Percentiles rank a stretch among this genome's conserved stretches.
Evolutionary conservation across 2,888 invertebrate genomes (phyloP).

Genomic region (Lithosia quadra): DNA sequence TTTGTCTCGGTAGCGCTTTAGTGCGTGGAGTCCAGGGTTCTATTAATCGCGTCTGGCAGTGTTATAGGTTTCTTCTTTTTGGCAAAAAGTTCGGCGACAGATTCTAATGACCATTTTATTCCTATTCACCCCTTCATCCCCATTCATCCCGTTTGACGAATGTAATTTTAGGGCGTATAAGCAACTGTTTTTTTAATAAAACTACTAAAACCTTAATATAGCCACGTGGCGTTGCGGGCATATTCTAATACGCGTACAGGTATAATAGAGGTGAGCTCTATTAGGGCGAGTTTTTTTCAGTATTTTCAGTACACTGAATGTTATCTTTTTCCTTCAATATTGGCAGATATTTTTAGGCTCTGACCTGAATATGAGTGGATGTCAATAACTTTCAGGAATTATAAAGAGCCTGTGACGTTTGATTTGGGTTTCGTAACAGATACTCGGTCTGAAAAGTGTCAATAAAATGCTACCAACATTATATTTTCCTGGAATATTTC

Average conservation of each 20-base stretch:
- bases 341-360: slow-evolving; percentile 1
- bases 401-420: neutral
- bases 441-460: neutral
- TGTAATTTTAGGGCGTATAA: too few species aligned
- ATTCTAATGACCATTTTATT: too few species aligned
- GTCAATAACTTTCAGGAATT: slow-evolving; percentile 8
- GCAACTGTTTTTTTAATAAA: too few species aligned
- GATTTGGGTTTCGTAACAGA: slow-evolving; percentile 12
- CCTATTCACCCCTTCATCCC: too few species aligned
- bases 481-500: neutral
- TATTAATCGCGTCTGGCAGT: neutral
- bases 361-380: slow-evolving; percentile 6
- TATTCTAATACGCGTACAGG: too few species aligned
- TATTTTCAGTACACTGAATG: neutral
- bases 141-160: too few species aligned
- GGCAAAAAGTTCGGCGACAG: too few species aligned
- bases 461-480: neutral
- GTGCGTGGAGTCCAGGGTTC: neutral
- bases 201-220: too few species aligned
- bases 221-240: too few species aligned
- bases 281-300: too few species aligned
- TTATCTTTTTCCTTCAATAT: neutral
- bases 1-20: neutral
- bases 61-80: neutral
- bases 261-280: too few species aligned